Conservation (phyloP, 2,797 vertebrate species). For the Cetoscarus ocellatus region DNA sequence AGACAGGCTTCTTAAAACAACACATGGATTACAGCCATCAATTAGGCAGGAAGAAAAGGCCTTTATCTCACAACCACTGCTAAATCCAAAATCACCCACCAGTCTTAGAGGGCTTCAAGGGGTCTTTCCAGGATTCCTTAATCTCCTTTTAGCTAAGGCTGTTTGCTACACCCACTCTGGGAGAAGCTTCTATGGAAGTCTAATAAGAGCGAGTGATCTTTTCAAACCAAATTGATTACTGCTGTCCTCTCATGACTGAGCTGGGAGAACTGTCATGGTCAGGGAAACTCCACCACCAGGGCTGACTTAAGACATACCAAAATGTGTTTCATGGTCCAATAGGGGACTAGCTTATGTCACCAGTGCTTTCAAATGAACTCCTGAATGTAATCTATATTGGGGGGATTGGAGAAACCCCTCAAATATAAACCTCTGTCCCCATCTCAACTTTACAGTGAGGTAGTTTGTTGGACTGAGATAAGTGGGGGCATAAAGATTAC, state of each 20-base stretch:
- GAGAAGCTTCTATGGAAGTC: slow-evolving; percentile 52
- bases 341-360: no score
- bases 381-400: no score
- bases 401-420: no score
- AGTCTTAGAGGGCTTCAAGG: slow-evolving; percentile 68
- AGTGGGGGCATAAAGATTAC: no score
- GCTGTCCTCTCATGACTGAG: slow-evolving; percentile 19
- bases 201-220: slow-evolving; percentile 53
- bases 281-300: neutral
- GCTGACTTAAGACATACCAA: no score
- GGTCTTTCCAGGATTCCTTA: slow-evolving; percentile 64
- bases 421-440: no score
- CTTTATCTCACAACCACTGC: slow-evolving; percentile 69
- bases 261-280: slow-evolving; percentile 6
- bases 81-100: slow-evolving; percentile 78
- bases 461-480: no score
- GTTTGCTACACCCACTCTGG: slow-evolving; percentile 66
- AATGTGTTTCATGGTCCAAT: no score
- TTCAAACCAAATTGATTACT: slow-evolving; percentile 47
- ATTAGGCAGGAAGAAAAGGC: slow-evolving; percentile 72
- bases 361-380: no score
- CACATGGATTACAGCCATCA: slow-evolving; percentile 78
- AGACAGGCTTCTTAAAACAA: slow-evolving; percentile 62
- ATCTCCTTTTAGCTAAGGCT: slow-evolving; percentile 72
- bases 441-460: no score